Base-by-base conservation (phyloP, 2,113 vertebrate genomes). In the Anolis carolinensis region DNA sequence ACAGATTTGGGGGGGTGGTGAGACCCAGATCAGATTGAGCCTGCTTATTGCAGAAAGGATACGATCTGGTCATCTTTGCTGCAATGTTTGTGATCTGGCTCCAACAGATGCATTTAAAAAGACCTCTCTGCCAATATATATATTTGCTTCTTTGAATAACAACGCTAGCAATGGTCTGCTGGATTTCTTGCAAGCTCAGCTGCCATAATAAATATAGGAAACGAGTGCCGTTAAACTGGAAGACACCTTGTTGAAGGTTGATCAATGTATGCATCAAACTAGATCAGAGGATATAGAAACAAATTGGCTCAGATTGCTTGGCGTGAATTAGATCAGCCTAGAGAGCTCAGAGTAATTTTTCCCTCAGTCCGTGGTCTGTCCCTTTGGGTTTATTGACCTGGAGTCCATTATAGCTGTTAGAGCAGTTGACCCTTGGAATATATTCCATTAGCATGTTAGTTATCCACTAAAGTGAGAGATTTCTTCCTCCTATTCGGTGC, bases 121-220 rank as follows among this genome's bases (percentile, higher is more conserved):
- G 34, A 80, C 34, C 50, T 80, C 75, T 90, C 70, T 71, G 71
- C 36, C 4, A 39, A 11, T 16, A 34, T 55, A 72, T 5, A 5
- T 4, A 1, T 23, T 10, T 14, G 9, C 36, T 75, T 74, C 74
- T 62, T 13, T 25, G 80, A 85, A 87, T 81, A 62, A 72, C 78
- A 85, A 0, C 70, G 36, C 3, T 70, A 48, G 14, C 44, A 63
- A n/a, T 25, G 14, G n/a, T 63, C 21, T 34, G 34, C 10, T 62
- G 59, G 79, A 73, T 79, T 83, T 84, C 72, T 92, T 89, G 74
- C 75, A 71, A 71, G 63, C 86, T 80, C 50, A 79, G 77, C 72
- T 90, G 87, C 85, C 80, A 27, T 74, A 83, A 88, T 81, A 21
- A 89, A 87, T 36, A 86, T 82, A 81, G 81, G 83, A 93, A 90